These are phyloP conservation scores for Mus spicilegus DNA, from an alignment of 2,113 vertebrate genomes.

Conservation along the genomic window DNA sequence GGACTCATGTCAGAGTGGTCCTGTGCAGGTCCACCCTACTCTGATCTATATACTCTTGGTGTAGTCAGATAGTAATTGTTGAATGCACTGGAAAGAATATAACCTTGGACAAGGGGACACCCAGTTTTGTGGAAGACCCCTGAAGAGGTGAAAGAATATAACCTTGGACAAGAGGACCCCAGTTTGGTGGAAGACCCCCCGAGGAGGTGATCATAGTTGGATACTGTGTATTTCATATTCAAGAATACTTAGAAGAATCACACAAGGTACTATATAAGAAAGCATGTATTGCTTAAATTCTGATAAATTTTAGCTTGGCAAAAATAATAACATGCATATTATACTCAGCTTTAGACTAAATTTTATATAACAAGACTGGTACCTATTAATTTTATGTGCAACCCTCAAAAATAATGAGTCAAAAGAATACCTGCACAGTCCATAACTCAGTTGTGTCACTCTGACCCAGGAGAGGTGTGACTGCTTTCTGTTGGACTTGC, in stretches of 20 bases:
- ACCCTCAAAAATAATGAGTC: not conserved
- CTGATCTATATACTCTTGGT: not conserved
- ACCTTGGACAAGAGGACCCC: not conserved
- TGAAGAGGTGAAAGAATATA: not conserved
- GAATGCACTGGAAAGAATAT: not conserved
- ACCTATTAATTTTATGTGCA: not conserved
- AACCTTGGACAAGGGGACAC: not conserved
- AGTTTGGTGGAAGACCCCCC: not conserved
- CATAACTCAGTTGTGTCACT: not conserved
- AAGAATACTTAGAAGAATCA: not conserved
- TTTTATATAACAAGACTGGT: not conserved
- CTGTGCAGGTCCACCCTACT: not conserved
- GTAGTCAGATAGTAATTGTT: not conserved
- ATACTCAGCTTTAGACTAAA: not conserved
- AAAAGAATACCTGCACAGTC: not conserved
- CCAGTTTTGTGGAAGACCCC: not conserved
- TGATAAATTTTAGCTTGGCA: not conserved
- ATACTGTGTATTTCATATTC: not conserved
- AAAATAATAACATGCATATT: not conserved
- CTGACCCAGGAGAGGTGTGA: not conserved
- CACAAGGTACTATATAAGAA: not conserved
- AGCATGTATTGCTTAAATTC: not conserved
- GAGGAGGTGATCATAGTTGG: not conserved
- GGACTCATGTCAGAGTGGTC: not conserved
- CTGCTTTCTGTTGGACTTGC: not conserved